Conservation (phyloP, 2,888 invertebrate genomes). For the Leptopilina drosophilae region DNA sequence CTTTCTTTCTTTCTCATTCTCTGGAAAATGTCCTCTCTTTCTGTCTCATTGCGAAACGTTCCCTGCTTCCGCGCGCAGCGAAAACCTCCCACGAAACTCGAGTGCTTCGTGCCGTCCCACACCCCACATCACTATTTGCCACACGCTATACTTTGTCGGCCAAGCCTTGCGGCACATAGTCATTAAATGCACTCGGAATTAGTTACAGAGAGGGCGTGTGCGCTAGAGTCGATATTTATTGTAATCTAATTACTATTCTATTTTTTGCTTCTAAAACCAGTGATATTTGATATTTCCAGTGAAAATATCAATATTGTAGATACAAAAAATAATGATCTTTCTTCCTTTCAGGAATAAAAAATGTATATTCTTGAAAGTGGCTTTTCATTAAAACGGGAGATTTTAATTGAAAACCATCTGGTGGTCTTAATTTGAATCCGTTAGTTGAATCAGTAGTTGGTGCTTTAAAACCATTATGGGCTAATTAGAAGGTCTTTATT, state of each 20-base stretch:
- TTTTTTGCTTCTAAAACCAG: too few species aligned
- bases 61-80: slow-evolving; percentile 28
- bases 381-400: too few species aligned
- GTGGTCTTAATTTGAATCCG: too few species aligned
- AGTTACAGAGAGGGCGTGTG: slow-evolving; percentile 59
- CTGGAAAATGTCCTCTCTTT: slow-evolving; percentile 20
- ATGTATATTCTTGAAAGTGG: too few species aligned
- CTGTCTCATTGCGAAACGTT: slow-evolving; percentile 1
- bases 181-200: slow-evolving; percentile 66
- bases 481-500: too few species aligned
- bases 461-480: too few species aligned
- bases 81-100: slow-evolving; percentile 42
- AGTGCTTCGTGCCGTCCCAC: slow-evolving; percentile 36
- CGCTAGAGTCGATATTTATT: slow-evolving; percentile 16
- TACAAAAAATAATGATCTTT: too few species aligned
- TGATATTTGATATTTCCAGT: too few species aligned
- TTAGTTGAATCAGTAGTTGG: too few species aligned
- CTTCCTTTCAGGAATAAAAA: too few species aligned
- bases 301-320: too few species aligned
- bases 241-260: not conserved
- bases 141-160: slow-evolving; percentile 43
- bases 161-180: slow-evolving; percentile 51
- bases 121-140: slow-evolving; percentile 40
- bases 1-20: slow-evolving; percentile 37
- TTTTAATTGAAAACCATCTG: too few species aligned